phyloP scores from a whole-genome alignment of 2,113 vertebrate species.

The Mus musculus region GRCm39 chr17:53071001-53071500 shows the following conservation, averaged over 20 bases:
- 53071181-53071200: background rate
- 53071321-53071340: background rate
- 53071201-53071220: background rate
- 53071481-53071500: background rate
- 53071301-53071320: background rate
- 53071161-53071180: background rate
- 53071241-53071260: background rate
- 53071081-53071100: background rate
- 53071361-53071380: background rate
- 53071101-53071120: background rate
- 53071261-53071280: background rate
- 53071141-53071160: background rate
- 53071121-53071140: background rate
- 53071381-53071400: background rate
- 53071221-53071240: background rate
- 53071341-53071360: background rate
- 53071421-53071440: background rate
- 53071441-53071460: background rate
- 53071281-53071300: background rate
- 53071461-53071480: too few relatives aligned
- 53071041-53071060: background rate
- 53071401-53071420: background rate
- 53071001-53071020: background rate
- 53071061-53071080: background rate
- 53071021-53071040: background rate